These are phyloP conservation scores for Drosophila peninsularis DNA, from an alignment of 2,888 invertebrate genomes.

Conservation along the genomic window DNA sequence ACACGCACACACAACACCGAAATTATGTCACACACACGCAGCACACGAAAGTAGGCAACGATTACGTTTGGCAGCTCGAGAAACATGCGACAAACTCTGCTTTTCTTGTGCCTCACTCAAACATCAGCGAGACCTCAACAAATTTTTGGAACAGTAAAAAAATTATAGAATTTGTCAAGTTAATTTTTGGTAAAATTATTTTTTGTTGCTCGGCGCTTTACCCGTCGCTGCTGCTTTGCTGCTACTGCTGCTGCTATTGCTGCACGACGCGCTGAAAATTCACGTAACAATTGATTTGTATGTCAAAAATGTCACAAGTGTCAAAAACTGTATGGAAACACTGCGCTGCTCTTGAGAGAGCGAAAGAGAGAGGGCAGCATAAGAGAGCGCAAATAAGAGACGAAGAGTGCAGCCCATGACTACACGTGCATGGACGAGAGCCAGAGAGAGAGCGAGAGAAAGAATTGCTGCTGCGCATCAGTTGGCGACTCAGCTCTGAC, in stretches of 20 bases:
- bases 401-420: neutral
- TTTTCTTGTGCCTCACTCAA: neutral
- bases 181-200: constrained; percentile 12
- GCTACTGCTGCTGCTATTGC: constrained; percentile 60
- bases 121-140: constrained; percentile 1
- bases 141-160: constrained; percentile 13
- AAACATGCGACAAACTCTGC: constrained; percentile 2
- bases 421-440: constrained; percentile 35
- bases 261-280: constrained; percentile 76
- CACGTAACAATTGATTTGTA: constrained; percentile 84
- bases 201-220: constrained; percentile 28
- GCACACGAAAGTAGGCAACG: constrained; percentile 76
- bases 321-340: constrained; percentile 66
- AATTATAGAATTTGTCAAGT: neutral
- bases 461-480: constrained; percentile 65
- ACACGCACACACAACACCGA: constrained; percentile 30
- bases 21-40: constrained; percentile 76
- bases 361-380: constrained; percentile 3
- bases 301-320: constrained; percentile 81
- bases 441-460: constrained; percentile 9
- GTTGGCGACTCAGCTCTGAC: constrained; percentile 23
- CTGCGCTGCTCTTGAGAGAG: constrained; percentile 58
- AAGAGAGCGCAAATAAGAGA: constrained; percentile 9
- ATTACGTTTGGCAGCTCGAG: constrained; percentile 30
- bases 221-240: constrained; percentile 57